Evolutionary conservation across 2,797 vertebrate species (phyloP), one percentile per base, ranked within the genome.

Genomic region (Odontamblyopus lacepedii): DNA sequence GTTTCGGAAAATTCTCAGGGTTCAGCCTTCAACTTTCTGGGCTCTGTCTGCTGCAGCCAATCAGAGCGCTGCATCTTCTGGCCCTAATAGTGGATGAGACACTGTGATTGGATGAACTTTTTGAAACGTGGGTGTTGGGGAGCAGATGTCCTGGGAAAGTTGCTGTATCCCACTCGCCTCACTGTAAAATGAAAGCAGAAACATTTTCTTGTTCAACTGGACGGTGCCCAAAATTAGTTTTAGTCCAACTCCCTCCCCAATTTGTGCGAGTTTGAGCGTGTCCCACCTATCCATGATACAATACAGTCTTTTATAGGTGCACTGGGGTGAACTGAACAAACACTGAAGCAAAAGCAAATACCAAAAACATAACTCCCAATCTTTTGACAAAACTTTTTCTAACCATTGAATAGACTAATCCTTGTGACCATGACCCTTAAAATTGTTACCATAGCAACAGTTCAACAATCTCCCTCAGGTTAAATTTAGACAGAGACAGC

Each of bases 71-170:
- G 81, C 73, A 77, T 75, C 61, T 69, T 23, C 86, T 75, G 73
- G 79, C 82, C 82, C 86, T 81, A 80, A 85, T 75, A 86, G 75
- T 74, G 81, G 84, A 80, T 74, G 75, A 86, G 76, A 73, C 68
- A 0, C 44, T 83, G 63, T 69, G 60, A 94, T 93, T 95, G 94
- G 94, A 70, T 5, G 30, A 77, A 78, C 23, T 19, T 12, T 75
- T 29, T 67, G 48, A 80, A 87, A 92, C 89, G 93, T 95, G 93
- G 93, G 94, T 77, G 92, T 89, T 61, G 29, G 65, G 88, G 92
- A 94, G 93, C 93, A 95, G 93, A 95, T 95, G 94, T 95, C 93
- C 93, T 95, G 94, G 94, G 94, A 95, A 95, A 94, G 90, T 92
- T 93, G 86, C 83, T 91, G 89, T 92, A 92, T 95, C 93, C 92